Evolutionary conservation across 2,797 vertebrate genomes (phyloP), one percentile per base, ranked within the genome.

Genomic region (Sebastes kiyomatsui): DNA sequence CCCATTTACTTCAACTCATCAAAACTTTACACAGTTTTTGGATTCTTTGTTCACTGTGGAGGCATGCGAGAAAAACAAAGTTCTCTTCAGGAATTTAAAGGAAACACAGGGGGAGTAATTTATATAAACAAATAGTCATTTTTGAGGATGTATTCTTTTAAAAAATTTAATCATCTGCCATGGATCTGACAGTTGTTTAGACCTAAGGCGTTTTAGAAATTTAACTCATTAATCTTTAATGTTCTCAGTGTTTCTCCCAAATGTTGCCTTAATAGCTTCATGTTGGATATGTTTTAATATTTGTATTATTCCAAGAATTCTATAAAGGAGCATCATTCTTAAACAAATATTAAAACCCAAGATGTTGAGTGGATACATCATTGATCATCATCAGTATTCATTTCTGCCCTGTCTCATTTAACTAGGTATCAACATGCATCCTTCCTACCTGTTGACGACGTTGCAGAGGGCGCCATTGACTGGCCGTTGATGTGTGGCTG

Each of bases 401-500:
- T 67, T 22, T 28, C 25, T 58, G 9, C 8, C 25, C 7, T 23
- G 20, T 42, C 52, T 42, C 67, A 28, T 61, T 23, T 62, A 55
- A 28, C 6, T 32, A 33, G 7, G 42, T 23, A 68, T 59, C 18
- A 61, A 42, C 13, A 38, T 22, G 12, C 22, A 55, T 30, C 33
- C 20, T 42, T 61, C 95, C 93, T 96, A 99, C 99, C 99, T 96
- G 99, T 99, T 88, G 99, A 99, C 80, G 98, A 97, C 66, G 97
- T 95, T 92, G 97, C 95, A 86, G 98, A 97, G 67, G 97, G 94
- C 75, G 96, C 96, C 98, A 99, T 97, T 46, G 97, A 96, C 94
- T 99, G 98, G 94, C 97, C 97, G 95, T 97, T 98, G 97, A 99
- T 97, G 94, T 99, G 98, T 94, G 98, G 96, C 96, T 99, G 99